phyloP scores from a whole-genome alignment of 2,797 vertebrate species.

The Paramormyrops hopkinsi region DNA sequence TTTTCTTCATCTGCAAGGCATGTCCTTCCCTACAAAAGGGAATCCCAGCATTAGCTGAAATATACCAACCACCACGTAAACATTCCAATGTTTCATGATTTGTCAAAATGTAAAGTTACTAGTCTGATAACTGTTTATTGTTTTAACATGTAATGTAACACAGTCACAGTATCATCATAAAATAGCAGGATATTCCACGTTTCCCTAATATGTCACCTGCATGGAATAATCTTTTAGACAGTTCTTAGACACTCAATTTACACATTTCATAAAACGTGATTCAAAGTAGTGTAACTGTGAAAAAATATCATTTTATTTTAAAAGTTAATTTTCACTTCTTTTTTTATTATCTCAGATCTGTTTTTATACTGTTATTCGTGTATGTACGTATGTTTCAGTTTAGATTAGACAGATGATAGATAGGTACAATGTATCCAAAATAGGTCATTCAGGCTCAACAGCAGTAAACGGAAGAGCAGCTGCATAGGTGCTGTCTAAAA shows the following conservation, averaged over 20 bases:
- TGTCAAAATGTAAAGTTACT: background rate
- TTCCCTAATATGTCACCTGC: background rate
- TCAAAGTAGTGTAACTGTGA: background rate
- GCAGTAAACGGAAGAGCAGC: background rate
- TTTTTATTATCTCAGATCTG: background rate
- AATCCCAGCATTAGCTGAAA: background rate
- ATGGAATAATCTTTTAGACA: background rate
- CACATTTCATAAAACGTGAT: background rate
- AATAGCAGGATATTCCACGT: background rate
- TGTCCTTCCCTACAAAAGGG: background rate
- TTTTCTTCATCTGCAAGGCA: background rate
- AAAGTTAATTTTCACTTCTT: background rate
- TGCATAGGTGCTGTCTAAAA: background rate
- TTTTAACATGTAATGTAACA: background rate
- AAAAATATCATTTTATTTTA: background rate
- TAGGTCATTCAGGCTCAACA: background rate
- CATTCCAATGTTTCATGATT: background rate
- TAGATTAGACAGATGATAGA: background rate
- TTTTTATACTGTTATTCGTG: background rate
- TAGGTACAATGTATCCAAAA: background rate
- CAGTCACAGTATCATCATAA: background rate
- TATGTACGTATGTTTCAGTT: background rate
- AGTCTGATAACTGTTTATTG: background rate
- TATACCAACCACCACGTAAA: background rate
- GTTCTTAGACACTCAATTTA: background rate